Percentiles rank a stretch among this genome's conserved stretches.
phyloP scores from a whole-genome alignment of 1,140 invertebrate genomes.

The Caenorhabditis elegans region WBcel235 BX284606.5:5116501-5117000 shows the following conservation, averaged over 20 bases:
- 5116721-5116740: not conserved
- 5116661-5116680: conserved; percentile 18
- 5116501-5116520: no score
- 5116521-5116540: no score
- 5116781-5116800: conserved; percentile 1
- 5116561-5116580: no score
- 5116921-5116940: not conserved
- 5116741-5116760: conserved; percentile 6
- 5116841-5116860: conserved; percentile 30
- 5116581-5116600: no score
- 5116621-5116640: no score
- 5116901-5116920: not conserved
- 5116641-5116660: no score
- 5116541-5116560: no score
- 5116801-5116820: not conserved
- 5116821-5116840: conserved; percentile 31
- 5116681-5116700: conserved; percentile 6
- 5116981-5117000: conserved; percentile 14
- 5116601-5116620: no score
- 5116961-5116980: not conserved
- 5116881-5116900: not conserved
- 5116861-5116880: conserved; percentile 28
- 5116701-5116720: not conserved
- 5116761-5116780: not conserved
- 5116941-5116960: not conserved